Evolutionary conservation across 1,140 invertebrate genomes (phyloP), one percentile per base, ranked within the genome.

Genomic region (Drosophila sproati): DNA sequence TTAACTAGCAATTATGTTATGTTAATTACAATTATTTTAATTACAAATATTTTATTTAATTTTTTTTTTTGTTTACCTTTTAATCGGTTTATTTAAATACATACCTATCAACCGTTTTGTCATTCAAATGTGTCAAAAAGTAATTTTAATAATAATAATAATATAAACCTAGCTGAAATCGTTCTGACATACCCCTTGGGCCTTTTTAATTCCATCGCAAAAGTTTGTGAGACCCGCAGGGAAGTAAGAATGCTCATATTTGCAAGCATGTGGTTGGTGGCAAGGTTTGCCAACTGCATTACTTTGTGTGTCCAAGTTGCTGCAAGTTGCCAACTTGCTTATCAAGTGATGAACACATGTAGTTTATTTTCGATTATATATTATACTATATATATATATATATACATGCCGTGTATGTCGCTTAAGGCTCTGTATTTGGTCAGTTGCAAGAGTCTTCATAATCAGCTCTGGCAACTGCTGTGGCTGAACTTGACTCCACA

Each of bases 401-500:
- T 62, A 35, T 32, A 32, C 52, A 68, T 72, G 20, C 20, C 20
- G 20, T 20, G 20, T 20, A 20, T 20, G 61, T 59, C 28, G 52
- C 74, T 51, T 37, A 0, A 45, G 62, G 70, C 48, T 12, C 29
- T 48, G 35, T 20, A 51, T 52, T 59, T 70, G 67, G 63, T 70
- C 82, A 86, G 32, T 54, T 51, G 59, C 50, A 43, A 56, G 57
- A 61, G 39, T 29, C 50, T 52, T 74, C 67, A 76, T 73, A 78
- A 57, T 64, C 73, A 61, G 57, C 34, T 73, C 63, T 79, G 66
- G 74, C 50, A 73, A 78, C 71, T 60, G 62, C 73, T 67, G 7
- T 48, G 39, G 10, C 20, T 63, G 12, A 76, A 69, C 67, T 62
- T 52, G 50, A 63, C 52, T 52, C 28, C 35, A 20, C 32, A 4